Evolutionary conservation across 2,888 invertebrate genomes (phyloP).

Genomic region (Phragmatobia fuliginosa): DNA sequence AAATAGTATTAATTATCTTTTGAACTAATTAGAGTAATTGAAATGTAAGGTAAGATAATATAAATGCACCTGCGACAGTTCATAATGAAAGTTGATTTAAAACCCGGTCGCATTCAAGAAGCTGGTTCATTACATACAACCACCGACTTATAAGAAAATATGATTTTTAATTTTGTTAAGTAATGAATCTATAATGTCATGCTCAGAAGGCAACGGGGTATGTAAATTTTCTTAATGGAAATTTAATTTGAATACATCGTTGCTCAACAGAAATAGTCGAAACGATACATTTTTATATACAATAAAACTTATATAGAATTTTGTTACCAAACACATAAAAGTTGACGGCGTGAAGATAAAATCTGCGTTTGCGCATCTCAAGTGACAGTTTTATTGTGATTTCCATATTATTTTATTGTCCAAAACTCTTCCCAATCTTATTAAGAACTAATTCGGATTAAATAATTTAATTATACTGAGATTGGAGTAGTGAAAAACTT

Average conservation of each 20-base stretch:
- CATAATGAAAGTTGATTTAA: conserved; percentile 1
- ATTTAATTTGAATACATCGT: conserved; percentile 32
- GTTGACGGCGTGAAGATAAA: conserved; percentile 40
- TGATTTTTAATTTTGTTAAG: conserved; percentile 21
- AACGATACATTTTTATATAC: conserved; percentile 27
- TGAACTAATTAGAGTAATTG: conserved; percentile 1
- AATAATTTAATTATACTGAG: conserved; percentile 36
- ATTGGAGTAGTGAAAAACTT: conserved; percentile 19
- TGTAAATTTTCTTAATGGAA: conserved; percentile 39
- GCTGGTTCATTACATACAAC: neutral
- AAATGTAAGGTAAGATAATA: conserved; percentile 1
- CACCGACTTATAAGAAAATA: conserved; percentile 9
- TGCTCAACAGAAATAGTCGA: conserved; percentile 29
- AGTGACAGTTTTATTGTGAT: conserved; percentile 43
- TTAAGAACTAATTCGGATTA: conserved; percentile 47
- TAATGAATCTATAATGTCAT: conserved; percentile 27
- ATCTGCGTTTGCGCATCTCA: conserved; percentile 42
- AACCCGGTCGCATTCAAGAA: conserved; percentile 1
- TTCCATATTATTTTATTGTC: conserved; percentile 30
- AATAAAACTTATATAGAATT: conserved; percentile 36
- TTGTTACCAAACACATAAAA: conserved; percentile 42
- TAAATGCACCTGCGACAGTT: conserved; percentile 12
- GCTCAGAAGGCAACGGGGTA: conserved; percentile 24
- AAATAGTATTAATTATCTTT: neutral
- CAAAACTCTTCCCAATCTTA: conserved; percentile 35